phyloP scores from a whole-genome alignment of 2,113 vertebrate genomes.

The Benthochromis sp. region DNA sequence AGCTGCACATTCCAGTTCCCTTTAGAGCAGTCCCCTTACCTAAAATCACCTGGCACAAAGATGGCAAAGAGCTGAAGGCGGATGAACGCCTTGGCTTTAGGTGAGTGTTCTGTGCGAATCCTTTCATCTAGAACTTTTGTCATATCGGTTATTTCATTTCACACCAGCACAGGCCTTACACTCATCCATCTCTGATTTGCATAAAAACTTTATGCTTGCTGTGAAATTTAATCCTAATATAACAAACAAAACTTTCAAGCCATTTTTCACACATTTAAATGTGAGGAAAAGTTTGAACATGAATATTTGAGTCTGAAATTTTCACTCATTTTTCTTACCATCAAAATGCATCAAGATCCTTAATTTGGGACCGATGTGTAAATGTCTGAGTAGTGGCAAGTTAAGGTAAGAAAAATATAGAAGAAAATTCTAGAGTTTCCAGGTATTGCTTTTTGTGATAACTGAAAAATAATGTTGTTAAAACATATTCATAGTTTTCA shows the following conservation, averaged over 20 bases:
- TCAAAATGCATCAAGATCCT: neutral
- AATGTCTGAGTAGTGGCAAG: neutral
- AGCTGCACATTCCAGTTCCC: constrained; percentile 85
- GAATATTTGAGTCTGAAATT: neutral
- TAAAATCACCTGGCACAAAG: constrained; percentile 94
- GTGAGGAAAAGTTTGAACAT: neutral
- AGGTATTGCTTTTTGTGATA: neutral
- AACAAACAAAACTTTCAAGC: neutral
- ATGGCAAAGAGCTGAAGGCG: constrained; percentile 88
- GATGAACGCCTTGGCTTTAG: constrained; percentile 83
- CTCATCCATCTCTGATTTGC: neutral
- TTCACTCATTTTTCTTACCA: neutral
- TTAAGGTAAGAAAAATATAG: neutral
- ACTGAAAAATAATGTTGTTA: neutral
- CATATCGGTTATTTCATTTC: neutral
- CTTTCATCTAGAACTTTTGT: neutral
- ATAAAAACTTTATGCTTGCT: neutral
- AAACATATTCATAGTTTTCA: neutral
- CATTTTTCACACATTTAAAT: neutral
- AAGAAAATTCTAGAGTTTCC: neutral
- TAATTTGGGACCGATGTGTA: neutral
- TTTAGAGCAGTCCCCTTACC: constrained; percentile 90
- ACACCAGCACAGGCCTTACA: neutral
- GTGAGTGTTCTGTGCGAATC: neutral
- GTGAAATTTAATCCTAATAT: neutral